Evolutionary conservation across 2,797 vertebrate genomes (phyloP), one percentile per base, ranked within the genome.

Genomic region (Aulostomus chinensis): DNA sequence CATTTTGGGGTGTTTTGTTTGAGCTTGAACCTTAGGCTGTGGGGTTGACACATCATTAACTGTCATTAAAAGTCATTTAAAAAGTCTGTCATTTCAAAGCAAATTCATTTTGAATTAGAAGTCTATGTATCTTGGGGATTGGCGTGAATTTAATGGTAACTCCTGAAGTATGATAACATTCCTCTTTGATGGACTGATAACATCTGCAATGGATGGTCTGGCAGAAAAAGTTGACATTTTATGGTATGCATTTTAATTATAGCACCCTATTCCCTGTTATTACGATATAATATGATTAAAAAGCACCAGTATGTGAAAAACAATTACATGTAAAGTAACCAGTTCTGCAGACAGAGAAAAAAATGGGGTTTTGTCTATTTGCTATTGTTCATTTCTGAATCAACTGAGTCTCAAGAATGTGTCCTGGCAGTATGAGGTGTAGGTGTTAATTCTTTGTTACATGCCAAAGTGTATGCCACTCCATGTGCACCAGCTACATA

Each of bases 201-300:
- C n/a, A n/a, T n/a, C n/a, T n/a, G n/a, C n/a, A n/a, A n/a, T n/a
- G n/a, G n/a, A n/a, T 61, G 24, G 42, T 43, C 24, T 66, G 33
- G 37, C 53, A 58, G 51, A 43, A 57, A 66, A 45, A 31, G 40
- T 12, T 58, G 53, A 58, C 43, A 55, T 62, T 62, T 47, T 66
- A 39, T 49, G 31, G 38, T 22, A 8, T 42, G 42, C 21, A 24
- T 53, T 39, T 53, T 61, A 49, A 66, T 56, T 40, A 40, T 16
- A 72, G 52, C 48, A 28, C 14, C 24, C 24, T 7, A 32, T 67
- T 58, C 46, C 47, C 15, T 55, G 26, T 54, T 9, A 63, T 51
- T 55, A 41, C 46, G 30, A 8, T 9, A 47, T 35, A 63, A 58
- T 48, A 63, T 12, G 28, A 63, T 51, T 59, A 52, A 39, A 42